phyloP scores from a whole-genome alignment of 2,888 invertebrate species.

The Onthophagus sagittarius region DNA sequence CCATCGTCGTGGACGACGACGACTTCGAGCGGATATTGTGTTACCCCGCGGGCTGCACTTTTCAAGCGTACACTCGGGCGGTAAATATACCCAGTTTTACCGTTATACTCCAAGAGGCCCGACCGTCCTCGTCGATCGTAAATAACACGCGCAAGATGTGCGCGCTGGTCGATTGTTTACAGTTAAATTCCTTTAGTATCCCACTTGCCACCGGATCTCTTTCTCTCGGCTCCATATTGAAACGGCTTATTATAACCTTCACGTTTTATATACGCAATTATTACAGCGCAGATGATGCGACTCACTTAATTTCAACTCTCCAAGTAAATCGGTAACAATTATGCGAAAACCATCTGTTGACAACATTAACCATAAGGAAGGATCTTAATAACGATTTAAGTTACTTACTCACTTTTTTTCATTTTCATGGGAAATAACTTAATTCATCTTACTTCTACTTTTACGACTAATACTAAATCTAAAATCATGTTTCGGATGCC shows the following conservation, averaged over 20 bases:
- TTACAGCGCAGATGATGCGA: neutral
- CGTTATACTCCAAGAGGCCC: neutral
- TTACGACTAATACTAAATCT: too few relatives aligned
- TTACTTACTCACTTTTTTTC: too few relatives aligned
- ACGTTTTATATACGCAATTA: neutral
- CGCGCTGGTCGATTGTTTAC: neutral
- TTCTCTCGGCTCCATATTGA: neutral
- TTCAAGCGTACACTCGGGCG: neutral
- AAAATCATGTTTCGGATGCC: too few relatives aligned
- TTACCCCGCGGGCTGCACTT: neutral
- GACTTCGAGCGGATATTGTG: neutral
- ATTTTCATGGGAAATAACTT: too few relatives aligned
- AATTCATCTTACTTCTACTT: too few relatives aligned
- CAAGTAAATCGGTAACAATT: neutral
- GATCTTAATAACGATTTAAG: neutral
- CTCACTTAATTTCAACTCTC: neutral
- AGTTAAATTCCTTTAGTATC: neutral
- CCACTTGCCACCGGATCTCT: neutral
- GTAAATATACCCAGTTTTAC: neutral
- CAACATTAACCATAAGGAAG: neutral
- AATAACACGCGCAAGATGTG: neutral
- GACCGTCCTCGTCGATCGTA: neutral
- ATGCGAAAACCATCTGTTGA: neutral
- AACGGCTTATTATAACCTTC: neutral
- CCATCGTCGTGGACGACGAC: neutral